Base-by-base conservation (phyloP, 2,888 invertebrate species). In the Stramonita haemastoma region DNA sequence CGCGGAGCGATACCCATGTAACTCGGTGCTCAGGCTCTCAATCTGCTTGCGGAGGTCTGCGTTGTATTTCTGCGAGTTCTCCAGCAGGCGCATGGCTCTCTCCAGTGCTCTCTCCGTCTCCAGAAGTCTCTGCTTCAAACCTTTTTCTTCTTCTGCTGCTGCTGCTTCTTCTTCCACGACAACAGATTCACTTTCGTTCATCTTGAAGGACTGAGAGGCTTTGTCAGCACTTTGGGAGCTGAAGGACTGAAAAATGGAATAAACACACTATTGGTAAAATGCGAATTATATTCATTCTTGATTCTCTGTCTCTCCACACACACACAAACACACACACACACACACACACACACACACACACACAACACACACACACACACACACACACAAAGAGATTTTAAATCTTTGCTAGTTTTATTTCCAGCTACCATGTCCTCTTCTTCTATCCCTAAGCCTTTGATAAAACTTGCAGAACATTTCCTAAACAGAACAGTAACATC, bases 1-100 rank as follows among this genome's bases (percentile, higher is more conserved):
- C 36, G 84, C 46, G 36, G 87, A 91, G 77, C 92, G 92, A 85
- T 91, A 91, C 26, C 73, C 79, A 83, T 94, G 94, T 17, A 94
- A 85, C 89, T 94, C 91, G 86, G 92, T 83, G 88, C 93, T 94
- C 22, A 94, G 88, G n/a, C 88, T 90, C 81, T 93, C 93, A n/a
- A 93, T 89, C 91, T 94, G 90, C 87, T 90, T 90, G 79, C 93
- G 90, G n/a, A 94, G 90, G 22, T 93, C 93, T 79, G 93, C 93
- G 91, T 94, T 94, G 87, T 93, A 93, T 34, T 88, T 90, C 79
- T 93, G 92, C 2, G 92, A 90, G 87, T 93, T 94, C 19, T 92
- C 91, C 92, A 84, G 57, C 57, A 46, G 92, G 81, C 93, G 89
- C 77, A 93, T 91, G 11, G 91, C 73, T 56, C 88, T 91, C 15